Evolutionary conservation across 2,797 vertebrate species (phyloP).

Genomic region (Pristis pectinata): DNA sequence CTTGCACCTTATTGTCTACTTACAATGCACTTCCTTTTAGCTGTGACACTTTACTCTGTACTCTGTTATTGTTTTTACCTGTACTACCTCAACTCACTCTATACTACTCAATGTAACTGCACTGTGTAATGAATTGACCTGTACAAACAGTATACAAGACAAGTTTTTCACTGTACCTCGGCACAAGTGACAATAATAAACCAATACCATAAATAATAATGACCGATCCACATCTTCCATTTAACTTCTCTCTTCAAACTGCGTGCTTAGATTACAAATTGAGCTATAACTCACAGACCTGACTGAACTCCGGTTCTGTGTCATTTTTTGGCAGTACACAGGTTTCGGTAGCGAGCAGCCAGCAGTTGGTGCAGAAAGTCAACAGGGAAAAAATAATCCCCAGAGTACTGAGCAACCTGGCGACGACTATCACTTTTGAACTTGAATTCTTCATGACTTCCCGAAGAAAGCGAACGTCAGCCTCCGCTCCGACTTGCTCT

Average conservation of each 20-base stretch:
- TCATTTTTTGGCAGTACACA: not conserved
- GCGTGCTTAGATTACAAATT: not conserved
- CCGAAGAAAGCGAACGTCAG: not conserved
- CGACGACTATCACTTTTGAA: not conserved
- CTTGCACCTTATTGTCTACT: too few relatives aligned
- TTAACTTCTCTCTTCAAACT: too few relatives aligned
- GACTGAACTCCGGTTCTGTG: not conserved
- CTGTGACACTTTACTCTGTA: too few relatives aligned
- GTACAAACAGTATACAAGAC: too few relatives aligned
- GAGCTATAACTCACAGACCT: not conserved
- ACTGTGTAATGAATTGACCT: too few relatives aligned
- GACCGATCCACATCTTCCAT: not conserved
- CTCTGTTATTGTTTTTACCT: too few relatives aligned
- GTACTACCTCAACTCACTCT: too few relatives aligned
- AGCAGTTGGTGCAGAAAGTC: conserved; percentile 32
- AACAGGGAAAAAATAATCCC: not conserved
- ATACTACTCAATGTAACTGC: too few relatives aligned
- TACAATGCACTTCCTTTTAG: too few relatives aligned
- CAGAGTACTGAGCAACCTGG: not conserved
- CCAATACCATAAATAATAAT: not conserved
- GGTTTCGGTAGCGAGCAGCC: not conserved
- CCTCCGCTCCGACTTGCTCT: not conserved
- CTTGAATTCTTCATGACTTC: not conserved
- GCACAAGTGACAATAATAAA: too few relatives aligned
- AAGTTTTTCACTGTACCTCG: too few relatives aligned